phyloP scores from a whole-genome alignment of 2,888 invertebrate genomes.

The Hypomecis punctinalis region DNA sequence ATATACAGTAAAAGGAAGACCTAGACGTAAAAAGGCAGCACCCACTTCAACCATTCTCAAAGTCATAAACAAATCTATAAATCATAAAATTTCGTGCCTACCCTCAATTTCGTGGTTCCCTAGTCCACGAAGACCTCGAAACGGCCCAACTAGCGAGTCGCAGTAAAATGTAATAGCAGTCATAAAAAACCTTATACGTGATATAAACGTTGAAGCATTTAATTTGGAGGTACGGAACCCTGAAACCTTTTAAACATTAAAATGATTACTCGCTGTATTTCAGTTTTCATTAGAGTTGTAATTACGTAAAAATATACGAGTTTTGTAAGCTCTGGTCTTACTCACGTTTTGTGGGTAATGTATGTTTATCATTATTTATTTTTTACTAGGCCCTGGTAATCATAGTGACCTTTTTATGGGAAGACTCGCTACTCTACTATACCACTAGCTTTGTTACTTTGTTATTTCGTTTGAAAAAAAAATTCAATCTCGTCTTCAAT shows the following conservation, averaged over 20 bases:
- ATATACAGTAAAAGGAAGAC: neutral
- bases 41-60: neutral
- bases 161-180: conserved; percentile 3
- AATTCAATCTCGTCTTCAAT: too few relatives aligned
- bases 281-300: neutral
- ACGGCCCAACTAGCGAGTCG: conserved; percentile 2
- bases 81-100: conserved; percentile 5
- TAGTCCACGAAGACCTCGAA: neutral
- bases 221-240: conserved; percentile 9
- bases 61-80: conserved; percentile 2
- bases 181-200: conserved; percentile 10
- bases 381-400: too few relatives aligned
- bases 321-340: too few relatives aligned
- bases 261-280: neutral
- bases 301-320: too few relatives aligned
- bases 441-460: too few relatives aligned
- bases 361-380: too few relatives aligned
- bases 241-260: conserved; percentile 8
- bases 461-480: too few relatives aligned
- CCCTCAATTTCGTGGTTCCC: neutral
- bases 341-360: too few relatives aligned
- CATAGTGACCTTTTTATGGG: too few relatives aligned
- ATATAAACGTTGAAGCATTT: conserved; percentile 9
- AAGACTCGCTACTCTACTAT: too few relatives aligned
- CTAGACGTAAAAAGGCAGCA: neutral